Percentiles rank a stretch among this genome's conserved stretches.
These are phyloP conservation scores for Ceratina australensis DNA, from an alignment of 1,140 invertebrate genomes.

Conservation along the genomic window DNA sequence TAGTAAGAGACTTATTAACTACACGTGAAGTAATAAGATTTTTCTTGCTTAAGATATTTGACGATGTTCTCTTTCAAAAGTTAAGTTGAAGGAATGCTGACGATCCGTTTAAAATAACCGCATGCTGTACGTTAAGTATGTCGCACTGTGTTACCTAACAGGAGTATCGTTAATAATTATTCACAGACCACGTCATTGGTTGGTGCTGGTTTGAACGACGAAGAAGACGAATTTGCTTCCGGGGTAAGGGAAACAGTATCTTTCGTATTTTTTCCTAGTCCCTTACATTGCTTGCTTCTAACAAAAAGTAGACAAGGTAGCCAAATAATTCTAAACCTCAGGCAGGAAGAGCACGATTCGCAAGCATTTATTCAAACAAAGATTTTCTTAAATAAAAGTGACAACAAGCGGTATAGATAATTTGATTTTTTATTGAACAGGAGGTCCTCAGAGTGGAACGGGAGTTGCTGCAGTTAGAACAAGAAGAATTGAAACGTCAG, in stretches of 20 bases:
- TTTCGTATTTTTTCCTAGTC: slow-evolving; percentile 2
- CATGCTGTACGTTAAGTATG: slow-evolving; percentile 46
- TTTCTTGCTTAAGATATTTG: too few relatives aligned
- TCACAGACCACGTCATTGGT: slow-evolving; percentile 65
- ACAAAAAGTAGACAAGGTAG: slow-evolving; percentile 15
- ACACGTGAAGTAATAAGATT: too few relatives aligned
- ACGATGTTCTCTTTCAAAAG: too few relatives aligned
- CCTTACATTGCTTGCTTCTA: slow-evolving; percentile 19
- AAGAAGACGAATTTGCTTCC: slow-evolving; percentile 74
- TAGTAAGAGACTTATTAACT: too few relatives aligned
- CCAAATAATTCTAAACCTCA: too few relatives aligned
- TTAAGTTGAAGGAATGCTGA: neutral
- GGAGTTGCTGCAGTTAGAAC: slow-evolving; percentile 87
- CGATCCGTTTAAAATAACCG: slow-evolving; percentile 4
- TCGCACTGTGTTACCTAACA: slow-evolving; percentile 48
- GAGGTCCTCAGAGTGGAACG: slow-evolving; percentile 88
- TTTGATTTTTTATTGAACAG: slow-evolving; percentile 63
- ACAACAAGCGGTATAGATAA: neutral
- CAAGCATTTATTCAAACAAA: neutral
- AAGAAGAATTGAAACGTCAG: slow-evolving; percentile 88
- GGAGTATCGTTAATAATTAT: slow-evolving; percentile 57
- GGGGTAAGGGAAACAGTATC: slow-evolving; percentile 67
- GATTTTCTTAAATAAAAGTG: neutral
- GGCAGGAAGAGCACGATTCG: neutral
- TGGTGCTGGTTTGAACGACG: slow-evolving; percentile 60